phyloP scores from a whole-genome alignment of 2,797 vertebrate genomes.

The Acipenser ruthenus region DNA sequence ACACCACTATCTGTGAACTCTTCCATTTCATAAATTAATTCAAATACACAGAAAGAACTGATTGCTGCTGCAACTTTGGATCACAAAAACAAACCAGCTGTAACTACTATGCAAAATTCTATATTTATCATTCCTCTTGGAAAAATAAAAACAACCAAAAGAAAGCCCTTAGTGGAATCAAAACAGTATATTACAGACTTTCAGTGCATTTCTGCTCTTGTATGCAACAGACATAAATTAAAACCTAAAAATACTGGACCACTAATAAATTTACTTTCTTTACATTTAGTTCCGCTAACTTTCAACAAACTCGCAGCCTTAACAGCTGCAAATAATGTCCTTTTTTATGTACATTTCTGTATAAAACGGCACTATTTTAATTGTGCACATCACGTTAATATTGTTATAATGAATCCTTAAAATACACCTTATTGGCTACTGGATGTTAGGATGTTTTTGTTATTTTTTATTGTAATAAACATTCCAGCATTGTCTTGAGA shows the following conservation, averaged over 20 bases:
- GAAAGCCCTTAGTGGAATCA: slow-evolving; percentile 14
- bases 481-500: slow-evolving; percentile 24
- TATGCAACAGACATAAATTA: slow-evolving; percentile 21
- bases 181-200: slow-evolving; percentile 18
- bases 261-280: slow-evolving; percentile 11
- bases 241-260: slow-evolving; percentile 26
- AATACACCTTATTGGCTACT: slow-evolving; percentile 1
- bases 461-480: slow-evolving; percentile 19
- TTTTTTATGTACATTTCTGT: slow-evolving; percentile 3
- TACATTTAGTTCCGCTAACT: slow-evolving; percentile 31
- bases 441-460: slow-evolving; percentile 15
- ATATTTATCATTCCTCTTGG: slow-evolving; percentile 20
- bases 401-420: slow-evolving; percentile 9
- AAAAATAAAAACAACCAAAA: slow-evolving; percentile 11
- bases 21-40: background rate
- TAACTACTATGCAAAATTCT: slow-evolving; percentile 17
- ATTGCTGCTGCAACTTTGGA: background rate
- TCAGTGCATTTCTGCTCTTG: slow-evolving; percentile 22
- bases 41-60: slow-evolving; percentile 3
- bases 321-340: slow-evolving; percentile 1
- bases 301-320: slow-evolving; percentile 8
- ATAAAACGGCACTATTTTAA: slow-evolving; percentile 16
- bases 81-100: slow-evolving; percentile 17
- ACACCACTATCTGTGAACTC: no score
- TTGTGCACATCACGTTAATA: slow-evolving; percentile 2